These are phyloP conservation scores for Neotoxoptera formosana DNA, from an alignment of 1,140 invertebrate genomes.

Conservation along the genomic window DNA sequence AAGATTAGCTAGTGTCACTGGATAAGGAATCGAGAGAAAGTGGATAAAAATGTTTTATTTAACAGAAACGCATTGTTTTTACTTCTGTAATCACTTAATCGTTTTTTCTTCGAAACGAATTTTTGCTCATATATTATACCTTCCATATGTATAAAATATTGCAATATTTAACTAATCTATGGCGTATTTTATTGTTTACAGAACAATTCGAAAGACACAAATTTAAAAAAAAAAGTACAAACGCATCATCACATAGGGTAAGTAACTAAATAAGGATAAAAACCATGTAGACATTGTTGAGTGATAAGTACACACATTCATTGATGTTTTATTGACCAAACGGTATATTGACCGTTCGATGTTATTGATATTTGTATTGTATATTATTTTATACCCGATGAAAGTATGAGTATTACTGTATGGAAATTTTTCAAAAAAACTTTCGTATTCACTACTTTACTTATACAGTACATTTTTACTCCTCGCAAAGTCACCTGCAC, in stretches of 20 bases:
- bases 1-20: constrained; percentile 40
- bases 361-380: background rate
- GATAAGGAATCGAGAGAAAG: constrained; percentile 56
- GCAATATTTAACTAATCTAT: background rate
- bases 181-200: constrained; percentile 5
- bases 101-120: background rate
- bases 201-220: background rate
- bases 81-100: background rate
- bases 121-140: background rate
- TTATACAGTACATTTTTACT: background rate
- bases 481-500: background rate
- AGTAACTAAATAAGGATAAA: constrained; percentile 19
- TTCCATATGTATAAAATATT: background rate
- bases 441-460: background rate
- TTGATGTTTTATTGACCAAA: constrained; percentile 1
- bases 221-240: background rate
- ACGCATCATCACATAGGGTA: background rate
- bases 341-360: constrained; percentile 35
- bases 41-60: constrained; percentile 36
- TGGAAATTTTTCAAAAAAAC: background rate
- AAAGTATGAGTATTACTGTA: background rate
- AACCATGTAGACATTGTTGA: background rate
- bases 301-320: background rate
- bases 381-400: background rate
- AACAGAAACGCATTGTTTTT: constrained; percentile 41